These are phyloP conservation scores for Chrysomallon squamiferum DNA, from an alignment of 1,140 invertebrate species.

Conservation along the genomic window DNA sequence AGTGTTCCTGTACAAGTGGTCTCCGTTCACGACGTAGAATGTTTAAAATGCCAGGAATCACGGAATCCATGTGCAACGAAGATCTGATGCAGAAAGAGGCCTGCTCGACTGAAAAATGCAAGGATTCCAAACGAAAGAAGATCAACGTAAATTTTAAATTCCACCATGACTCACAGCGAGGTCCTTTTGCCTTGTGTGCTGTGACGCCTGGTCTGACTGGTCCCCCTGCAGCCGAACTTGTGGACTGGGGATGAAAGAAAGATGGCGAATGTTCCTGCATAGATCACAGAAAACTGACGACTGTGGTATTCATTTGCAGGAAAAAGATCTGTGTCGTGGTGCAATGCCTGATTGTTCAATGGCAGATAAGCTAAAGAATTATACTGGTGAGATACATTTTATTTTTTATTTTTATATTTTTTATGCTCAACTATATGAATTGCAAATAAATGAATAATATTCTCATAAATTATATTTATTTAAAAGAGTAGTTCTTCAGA, in stretches of 20 bases:
- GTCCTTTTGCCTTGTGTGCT: constrained; percentile 57
- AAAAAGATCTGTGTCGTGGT: constrained; percentile 53
- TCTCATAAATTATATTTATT: no score
- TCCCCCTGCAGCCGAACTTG: constrained; percentile 72
- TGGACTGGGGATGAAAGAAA: constrained; percentile 59
- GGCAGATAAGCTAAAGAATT: constrained; percentile 57
- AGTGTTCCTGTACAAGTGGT: constrained; percentile 70
- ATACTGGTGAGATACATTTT: constrained; percentile 39
- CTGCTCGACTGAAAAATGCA: constrained; percentile 57
- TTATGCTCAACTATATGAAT: neutral
- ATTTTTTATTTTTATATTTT: no score
- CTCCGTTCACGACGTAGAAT: constrained; percentile 63
- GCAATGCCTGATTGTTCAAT: constrained; percentile 48
- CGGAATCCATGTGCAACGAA: constrained; percentile 63
- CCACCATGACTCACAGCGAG: constrained; percentile 34
- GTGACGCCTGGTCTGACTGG: constrained; percentile 69
- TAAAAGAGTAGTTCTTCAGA: no score
- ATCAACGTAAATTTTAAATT: constrained; percentile 53
- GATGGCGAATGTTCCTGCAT: constrained; percentile 49
- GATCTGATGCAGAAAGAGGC: constrained; percentile 60
- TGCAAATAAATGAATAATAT: no score
- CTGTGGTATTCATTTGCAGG: constrained; percentile 47
- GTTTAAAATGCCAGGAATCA: constrained; percentile 64
- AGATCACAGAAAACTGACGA: constrained; percentile 32
- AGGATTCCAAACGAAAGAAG: constrained; percentile 47